A percentile compares a stretch with the other conserved stretches of the same genome.
phyloP scores from a whole-genome alignment of 2,888 invertebrate species.

The Sceliomorpha sp. region DNA sequence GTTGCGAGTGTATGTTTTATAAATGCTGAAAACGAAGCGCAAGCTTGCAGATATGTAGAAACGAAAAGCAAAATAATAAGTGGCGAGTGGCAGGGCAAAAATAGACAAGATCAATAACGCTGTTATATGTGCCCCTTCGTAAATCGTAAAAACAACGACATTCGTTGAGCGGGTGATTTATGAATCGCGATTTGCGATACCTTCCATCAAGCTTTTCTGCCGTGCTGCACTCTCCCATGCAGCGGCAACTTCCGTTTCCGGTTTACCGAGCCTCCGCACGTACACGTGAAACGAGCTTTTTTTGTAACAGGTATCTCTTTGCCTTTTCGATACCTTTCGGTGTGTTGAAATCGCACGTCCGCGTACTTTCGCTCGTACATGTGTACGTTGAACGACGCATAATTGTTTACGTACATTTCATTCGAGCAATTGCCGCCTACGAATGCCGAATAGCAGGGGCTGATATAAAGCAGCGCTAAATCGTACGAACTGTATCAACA shows the following conservation, averaged over 20 bases:
- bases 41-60: background rate
- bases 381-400: too few species aligned
- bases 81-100: background rate
- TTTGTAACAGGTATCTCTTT: background rate
- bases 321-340: background rate
- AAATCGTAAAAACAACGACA: slow-evolving; percentile 66
- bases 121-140: slow-evolving; percentile 57
- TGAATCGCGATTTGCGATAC: slow-evolving; percentile 58
- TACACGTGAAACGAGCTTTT: background rate
- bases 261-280: slow-evolving; percentile 1
- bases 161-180: slow-evolving; percentile 66
- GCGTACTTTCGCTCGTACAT: too few species aligned
- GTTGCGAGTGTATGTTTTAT: background rate
- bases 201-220: slow-evolving; percentile 22
- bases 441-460: too few species aligned
- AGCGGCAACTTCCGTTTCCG: slow-evolving; percentile 21
- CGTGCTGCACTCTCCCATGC: slow-evolving; percentile 17
- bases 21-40: background rate
- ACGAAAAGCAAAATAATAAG: slow-evolving; percentile 7
- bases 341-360: background rate
- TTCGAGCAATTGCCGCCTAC: too few species aligned
- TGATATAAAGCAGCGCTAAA: too few species aligned
- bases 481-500: too few species aligned
- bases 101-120: slow-evolving; percentile 10
- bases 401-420: too few species aligned